These are phyloP conservation scores for Holothuria leucospilota DNA, from an alignment of 53 echinoderm and acorn worm genomes.

Conservation along the genomic window DNA sequence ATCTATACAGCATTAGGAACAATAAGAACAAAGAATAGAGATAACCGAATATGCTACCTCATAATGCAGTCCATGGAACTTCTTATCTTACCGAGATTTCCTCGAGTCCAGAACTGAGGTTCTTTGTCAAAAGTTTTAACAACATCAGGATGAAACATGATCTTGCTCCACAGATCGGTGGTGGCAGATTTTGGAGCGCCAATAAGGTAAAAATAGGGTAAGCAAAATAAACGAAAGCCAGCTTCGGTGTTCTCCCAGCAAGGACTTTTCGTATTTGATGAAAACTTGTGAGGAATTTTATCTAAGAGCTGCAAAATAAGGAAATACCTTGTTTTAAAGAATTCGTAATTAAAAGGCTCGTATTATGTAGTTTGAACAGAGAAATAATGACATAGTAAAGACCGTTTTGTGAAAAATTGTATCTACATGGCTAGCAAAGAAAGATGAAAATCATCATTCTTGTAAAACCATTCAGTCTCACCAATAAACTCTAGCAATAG, in stretches of 20 bases:
- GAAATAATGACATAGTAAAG: too few species aligned
- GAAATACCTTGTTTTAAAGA: not conserved
- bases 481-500: too few species aligned
- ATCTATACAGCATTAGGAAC: too few species aligned
- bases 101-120: slow-evolving; percentile 67
- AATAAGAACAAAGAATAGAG: too few species aligned
- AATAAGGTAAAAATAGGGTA: slow-evolving; percentile 71
- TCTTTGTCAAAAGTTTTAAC: slow-evolving; percentile 46
- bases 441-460: too few species aligned
- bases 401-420: too few species aligned
- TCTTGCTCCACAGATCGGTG: slow-evolving; percentile 66
- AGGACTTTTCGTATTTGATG: slow-evolving; percentile 12
- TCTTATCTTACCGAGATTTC: slow-evolving; percentile 35
- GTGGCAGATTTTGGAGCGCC: slow-evolving; percentile 66
- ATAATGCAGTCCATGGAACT: too few species aligned
- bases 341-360: too few species aligned
- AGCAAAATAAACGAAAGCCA: slow-evolving; percentile 30
- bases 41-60: too few species aligned
- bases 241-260: slow-evolving; percentile 37
- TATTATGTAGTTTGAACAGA: too few species aligned
- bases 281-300: slow-evolving; percentile 31
- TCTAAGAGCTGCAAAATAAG: slow-evolving; percentile 21
- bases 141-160: slow-evolving; percentile 49
- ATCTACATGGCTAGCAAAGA: too few species aligned
- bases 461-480: too few species aligned